Conservation (phyloP, 1,140 invertebrate genomes). For the roundworm (Caenorhabditis elegans) region DNA sequence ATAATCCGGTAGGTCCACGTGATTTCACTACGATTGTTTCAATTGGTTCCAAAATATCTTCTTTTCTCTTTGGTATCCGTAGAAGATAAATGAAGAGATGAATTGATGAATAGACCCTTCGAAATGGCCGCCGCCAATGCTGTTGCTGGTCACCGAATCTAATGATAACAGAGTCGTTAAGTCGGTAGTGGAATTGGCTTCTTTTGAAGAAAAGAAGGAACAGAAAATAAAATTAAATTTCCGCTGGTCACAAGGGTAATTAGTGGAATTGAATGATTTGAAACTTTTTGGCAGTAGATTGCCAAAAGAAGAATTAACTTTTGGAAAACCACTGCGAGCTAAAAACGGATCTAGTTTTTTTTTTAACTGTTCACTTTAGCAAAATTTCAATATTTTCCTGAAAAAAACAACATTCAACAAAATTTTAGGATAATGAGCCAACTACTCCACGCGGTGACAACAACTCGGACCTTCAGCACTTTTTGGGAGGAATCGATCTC, state of each 20-base stretch:
- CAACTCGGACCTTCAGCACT: conserved; percentile 11
- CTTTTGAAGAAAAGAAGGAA: background rate
- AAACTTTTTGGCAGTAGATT: too few species aligned
- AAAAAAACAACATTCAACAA: background rate
- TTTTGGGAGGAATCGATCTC: conserved; percentile 34
- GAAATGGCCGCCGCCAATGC: conserved; percentile 11
- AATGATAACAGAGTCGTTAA: conserved; percentile 25
- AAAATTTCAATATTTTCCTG: too few species aligned
- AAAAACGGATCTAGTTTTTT: too few species aligned
- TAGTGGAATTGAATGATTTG: background rate
- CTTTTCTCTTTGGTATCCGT: background rate
- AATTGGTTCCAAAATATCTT: background rate
- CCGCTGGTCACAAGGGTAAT: background rate
- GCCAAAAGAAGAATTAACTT: too few species aligned
- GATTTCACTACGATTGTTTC: background rate
- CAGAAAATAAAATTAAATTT: background rate
- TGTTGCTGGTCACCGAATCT: conserved; percentile 16
- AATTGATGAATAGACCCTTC: conserved; percentile 20
- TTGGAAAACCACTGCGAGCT: too few species aligned
- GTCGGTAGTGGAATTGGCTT: background rate
- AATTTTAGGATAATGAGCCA: conserved; percentile 30
- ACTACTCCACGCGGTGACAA: conserved; percentile 27
- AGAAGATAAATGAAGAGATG: background rate
- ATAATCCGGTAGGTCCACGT: conserved; percentile 4
- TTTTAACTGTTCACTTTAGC: too few species aligned